A percentile compares a stretch with the other conserved stretches of the same genome.
Conservation (phyloP, 1,140 invertebrate species). For the Hyphantria cunea region DNA sequence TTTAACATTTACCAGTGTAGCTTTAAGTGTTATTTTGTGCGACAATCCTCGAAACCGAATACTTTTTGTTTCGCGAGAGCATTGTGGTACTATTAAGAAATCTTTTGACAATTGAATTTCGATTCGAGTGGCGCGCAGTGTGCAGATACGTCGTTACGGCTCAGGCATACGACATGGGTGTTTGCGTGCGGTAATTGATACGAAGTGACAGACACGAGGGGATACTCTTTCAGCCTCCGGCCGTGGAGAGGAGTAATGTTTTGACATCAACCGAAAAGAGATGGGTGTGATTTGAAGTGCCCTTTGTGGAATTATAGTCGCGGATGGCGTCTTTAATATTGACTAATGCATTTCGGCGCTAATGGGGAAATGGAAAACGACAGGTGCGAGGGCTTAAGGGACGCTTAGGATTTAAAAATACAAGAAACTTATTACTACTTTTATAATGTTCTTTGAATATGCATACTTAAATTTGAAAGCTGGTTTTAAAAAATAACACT, state of each 20-base stretch:
- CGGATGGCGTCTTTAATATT: conserved; percentile 78
- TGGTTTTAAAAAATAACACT: no score
- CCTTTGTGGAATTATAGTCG: conserved; percentile 80
- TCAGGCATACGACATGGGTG: conserved; percentile 54
- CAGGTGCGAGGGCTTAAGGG: conserved; percentile 67
- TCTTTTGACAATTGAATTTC: conserved; percentile 81
- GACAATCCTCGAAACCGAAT: conserved; percentile 44
- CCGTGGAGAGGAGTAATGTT: conserved; percentile 69
- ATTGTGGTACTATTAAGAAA: conserved; percentile 71
- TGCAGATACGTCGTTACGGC: conserved; percentile 71
- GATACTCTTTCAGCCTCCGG: conserved; percentile 73
- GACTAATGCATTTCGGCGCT: conserved; percentile 78
- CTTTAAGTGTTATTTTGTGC: conserved; percentile 58
- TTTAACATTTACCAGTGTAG: conserved; percentile 49
- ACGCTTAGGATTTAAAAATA: conserved; percentile 39
- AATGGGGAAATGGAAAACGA: conserved; percentile 68
- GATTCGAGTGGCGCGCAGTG: conserved; percentile 65
- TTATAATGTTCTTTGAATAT: conserved; percentile 5
- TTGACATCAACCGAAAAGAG: conserved; percentile 77
- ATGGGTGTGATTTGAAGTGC: conserved; percentile 81
- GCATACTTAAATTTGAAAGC: neutral
- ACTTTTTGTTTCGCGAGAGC: conserved; percentile 51
- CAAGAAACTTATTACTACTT: conserved; percentile 9
- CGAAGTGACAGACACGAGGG: conserved; percentile 76
- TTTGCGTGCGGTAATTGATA: conserved; percentile 81